Evolutionary conservation across 2,797 vertebrate species (phyloP), one percentile per base, ranked within the genome.

Genomic region (Chaetophractus vellerosus): DNA sequence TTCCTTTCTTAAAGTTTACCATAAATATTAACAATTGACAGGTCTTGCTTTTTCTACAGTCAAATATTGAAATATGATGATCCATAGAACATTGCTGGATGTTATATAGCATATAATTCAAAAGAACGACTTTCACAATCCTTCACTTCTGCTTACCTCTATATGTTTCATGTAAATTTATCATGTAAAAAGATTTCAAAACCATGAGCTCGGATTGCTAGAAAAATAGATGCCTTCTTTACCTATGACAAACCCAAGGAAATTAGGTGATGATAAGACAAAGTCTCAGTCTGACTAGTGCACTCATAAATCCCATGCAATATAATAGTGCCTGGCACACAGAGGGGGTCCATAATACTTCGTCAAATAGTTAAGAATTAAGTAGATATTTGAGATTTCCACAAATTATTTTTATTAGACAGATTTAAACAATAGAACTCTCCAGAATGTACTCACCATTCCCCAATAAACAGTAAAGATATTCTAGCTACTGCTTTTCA

Each of bases 21-120:
- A 92, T 96, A 95, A 88, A 96, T 96, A 96, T 68, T 36, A 94
- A 18, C 59, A 83, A 88, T 82, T 90, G 92, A 85, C 68, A 94
- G 55, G 23, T 63, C 21, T 82, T 82, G 24, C 48, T 92, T 93
- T 93, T 85, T 85, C 74, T 66, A 45, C 0, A 91, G 71, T 21
- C 28, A 83, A 66, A 82, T 75, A 85, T 45, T 90, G 85, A 95
- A 84, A 97, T 85, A 93, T 36, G 28, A 94, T 83, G n/a, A 55
- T 12, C 6, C 12, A 83, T 28, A 83, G 81, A 82, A 92, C n/a
- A 96, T 82, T 95, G 74, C 72, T 88, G 1, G 19, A 76, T 61
- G n/a, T 85, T 38, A 95, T 68, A 90, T 0, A 52, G 4, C 38
- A 85, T 18, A 74, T 92, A 92, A 92, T 78, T 85, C 66, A 84